Base-by-base conservation (phyloP, 2,113 vertebrate species). In the Anhinga anhinga region DNA sequence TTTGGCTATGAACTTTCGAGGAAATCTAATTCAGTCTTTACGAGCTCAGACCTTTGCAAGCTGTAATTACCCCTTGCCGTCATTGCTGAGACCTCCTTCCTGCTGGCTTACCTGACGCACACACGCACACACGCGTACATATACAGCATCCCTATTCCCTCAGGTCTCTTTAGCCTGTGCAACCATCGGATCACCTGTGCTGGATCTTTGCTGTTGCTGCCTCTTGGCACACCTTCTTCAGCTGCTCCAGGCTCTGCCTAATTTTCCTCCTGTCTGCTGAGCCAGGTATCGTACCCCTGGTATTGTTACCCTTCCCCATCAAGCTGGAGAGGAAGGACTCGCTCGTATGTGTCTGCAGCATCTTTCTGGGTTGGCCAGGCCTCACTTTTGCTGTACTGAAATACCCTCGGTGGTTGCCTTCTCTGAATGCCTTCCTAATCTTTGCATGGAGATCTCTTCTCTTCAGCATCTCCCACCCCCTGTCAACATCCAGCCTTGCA, bases 31-130 rank as follows among this genome's bases (percentile, higher is more conserved):
- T 76, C 73, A 1, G 13, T 45, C 77, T 95, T 96, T 96, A 95
- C 0, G 9, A 96, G 96, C 86, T 90, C 61, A 90, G 93, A 69
- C 73, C 66, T 85, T 87, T 82, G 82, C 84, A 97, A 53, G 36
- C 86, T 97, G 4, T 97, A 97, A 97, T 97, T 96, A 96, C 47
- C 70, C 77, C 53, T 82, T 36, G 2, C 58, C 2, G 70, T 91
- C 95, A 88, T 94, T 10, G 0, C 78, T 4, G 86, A 76, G 95
- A 93, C 93, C 94, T 97, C 83, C 67, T 76, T 95, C 66, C 91
- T 62, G 62, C 61, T 5, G 61, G 16, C 66, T 95, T 61, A 76
- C 82, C 78, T 88, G 87, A 38, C 0, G 2, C 73, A 73, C 61
- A 69, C 56, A 40, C 1, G 0, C 65, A 34, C 40, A 12, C 42